Evolutionary conservation across 2,113 vertebrate genomes (phyloP), one percentile per base, ranked within the genome.

Genomic region (Cacatua alba): DNA sequence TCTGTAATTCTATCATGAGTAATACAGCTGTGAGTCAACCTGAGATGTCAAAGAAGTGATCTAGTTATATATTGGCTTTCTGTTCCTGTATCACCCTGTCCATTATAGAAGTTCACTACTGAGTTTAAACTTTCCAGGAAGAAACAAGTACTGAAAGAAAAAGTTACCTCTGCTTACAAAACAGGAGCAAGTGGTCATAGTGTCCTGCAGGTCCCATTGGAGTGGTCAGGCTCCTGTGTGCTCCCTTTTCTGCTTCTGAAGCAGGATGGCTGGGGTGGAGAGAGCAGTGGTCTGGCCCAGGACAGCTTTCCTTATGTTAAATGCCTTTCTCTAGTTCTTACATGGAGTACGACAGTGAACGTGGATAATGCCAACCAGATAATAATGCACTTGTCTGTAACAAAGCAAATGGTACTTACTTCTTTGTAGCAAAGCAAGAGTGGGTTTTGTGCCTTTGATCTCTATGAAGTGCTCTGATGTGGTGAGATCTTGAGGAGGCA

Each of bases 361-460:
- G 43, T 67, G 64, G 26, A 8, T 78, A 75, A 37, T n/a, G 52
- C 41, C 76, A 86, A 31, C 43, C 69, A 93, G 63, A 48, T 57
- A 69, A 68, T 67, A 76, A 41, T 68, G 28, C 88, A 84, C 0
- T 51, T 93, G 82, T 57, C 68, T 89, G 68, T 51, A 80, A 69
- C 59, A 80, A 72, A 82, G 49, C 15, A 3, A 94, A 83, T 31
- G 33, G 62, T 20, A 35, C 68, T 93, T 11, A 4, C 55, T 87
- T 62, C 59, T 92, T 92, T 92, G 49, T 79, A 94, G n/a, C 60
- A 77, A 69, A 62, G 71, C 63, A 55, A 16, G 46, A 33, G 64
- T 35, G 49, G 51, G 82, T 70, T 39, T 84, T n/a, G 26, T 84
- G 83, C 79, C 86, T 96, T 95, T 94, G 80, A 92, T 94, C 86